phyloP scores from a whole-genome alignment of 2,113 vertebrate species.

The Coracopsis vasa region DNA sequence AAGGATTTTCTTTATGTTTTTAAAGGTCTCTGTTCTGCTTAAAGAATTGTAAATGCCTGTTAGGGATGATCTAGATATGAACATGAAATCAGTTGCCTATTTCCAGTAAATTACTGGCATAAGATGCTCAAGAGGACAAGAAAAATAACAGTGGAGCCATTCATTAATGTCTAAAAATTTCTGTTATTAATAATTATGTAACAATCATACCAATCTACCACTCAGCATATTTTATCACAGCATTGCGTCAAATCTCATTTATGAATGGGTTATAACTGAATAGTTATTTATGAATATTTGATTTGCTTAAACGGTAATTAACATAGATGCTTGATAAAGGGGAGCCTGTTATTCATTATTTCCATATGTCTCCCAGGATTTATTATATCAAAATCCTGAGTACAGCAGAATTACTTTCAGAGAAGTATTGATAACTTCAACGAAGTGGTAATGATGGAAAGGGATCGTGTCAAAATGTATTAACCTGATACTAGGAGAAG shows the following conservation, averaged over 20 bases:
- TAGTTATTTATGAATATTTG: not conserved
- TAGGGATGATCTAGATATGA: not conserved
- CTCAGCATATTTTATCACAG: not conserved
- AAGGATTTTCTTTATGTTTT: not conserved
- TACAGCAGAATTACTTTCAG: not conserved
- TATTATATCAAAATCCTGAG: not conserved
- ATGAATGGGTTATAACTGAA: not conserved
- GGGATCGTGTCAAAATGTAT: not conserved
- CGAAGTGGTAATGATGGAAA: not conserved
- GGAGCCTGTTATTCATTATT: not conserved
- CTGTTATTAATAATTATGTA: not conserved
- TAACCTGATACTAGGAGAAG: not conserved
- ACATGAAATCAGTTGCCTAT: not conserved
- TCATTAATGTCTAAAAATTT: not conserved
- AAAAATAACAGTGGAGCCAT: not conserved
- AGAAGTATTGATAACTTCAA: not conserved
- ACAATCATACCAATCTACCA: not conserved
- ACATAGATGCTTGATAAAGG: not conserved
- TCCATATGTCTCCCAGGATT: not conserved
- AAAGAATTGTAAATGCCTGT: not conserved
- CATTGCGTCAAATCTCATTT: not conserved
- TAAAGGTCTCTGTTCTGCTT: not conserved
- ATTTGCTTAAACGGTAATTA: conserved; percentile 26
- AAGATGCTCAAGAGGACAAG: not conserved
- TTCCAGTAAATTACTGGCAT: not conserved